Base-by-base conservation (phyloP, 2,797 vertebrate genomes). In the Anguilla megastoma region DNA sequence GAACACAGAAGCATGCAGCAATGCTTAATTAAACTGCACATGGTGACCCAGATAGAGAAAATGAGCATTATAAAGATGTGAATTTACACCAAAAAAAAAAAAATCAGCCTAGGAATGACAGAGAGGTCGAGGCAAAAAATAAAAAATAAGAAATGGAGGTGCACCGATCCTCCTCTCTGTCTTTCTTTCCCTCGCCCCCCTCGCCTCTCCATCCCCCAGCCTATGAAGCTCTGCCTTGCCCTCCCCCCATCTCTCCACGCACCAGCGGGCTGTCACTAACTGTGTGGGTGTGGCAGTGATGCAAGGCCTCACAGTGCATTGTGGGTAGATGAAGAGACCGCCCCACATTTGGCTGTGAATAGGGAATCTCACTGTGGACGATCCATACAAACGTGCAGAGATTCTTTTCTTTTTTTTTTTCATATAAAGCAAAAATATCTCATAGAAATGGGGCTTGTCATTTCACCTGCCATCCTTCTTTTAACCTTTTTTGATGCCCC, bases 221-320 rank as follows among this genome's bases (percentile, higher is more conserved):
- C 87, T 52, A 10, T 52, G 50, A 52, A 10, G 50, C 71, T 92
- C 89, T 91, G 85, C 93, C 89, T 88, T 89, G 94, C 95, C 95
- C 93, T 87, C 93, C 94, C 94, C 94, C 94, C 94, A 94, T 48
- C 91, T 89, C 87, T 88, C 87, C 90, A 92, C 93, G 94, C 93
- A 92, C 91, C 76, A 89, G 88, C 87, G 89, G 91, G 88, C 86
- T 18, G 88, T 92, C 91, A 92, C 90, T 71, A 91, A 90, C 91
- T 93, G 91, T 93, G 94, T 94, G 95, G 96, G 95, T 94, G 96
- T 95, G 95, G 95, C 92, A 93, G 92, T 96, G 95, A 96, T 89
- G 91, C 88, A 88, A 86, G 88, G 82, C 88, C 91, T 91, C 89
- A 88, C 89, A 3, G 5, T 95, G 95, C 94, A 96, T 95, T 95